Base-by-base conservation (phyloP, 2,113 vertebrate genomes). In the Zingel zingel region DNA sequence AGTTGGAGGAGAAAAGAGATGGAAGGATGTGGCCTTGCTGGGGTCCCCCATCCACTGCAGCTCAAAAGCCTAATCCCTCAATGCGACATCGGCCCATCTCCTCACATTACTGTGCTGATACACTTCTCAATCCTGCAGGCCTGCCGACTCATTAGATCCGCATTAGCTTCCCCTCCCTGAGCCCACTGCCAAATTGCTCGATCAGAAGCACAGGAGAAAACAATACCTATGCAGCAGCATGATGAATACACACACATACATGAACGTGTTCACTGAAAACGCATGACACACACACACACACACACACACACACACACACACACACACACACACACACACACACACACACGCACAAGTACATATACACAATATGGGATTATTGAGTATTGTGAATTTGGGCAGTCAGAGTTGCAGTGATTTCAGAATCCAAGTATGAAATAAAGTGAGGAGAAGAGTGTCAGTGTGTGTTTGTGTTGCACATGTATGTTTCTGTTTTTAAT, bases 81-180 rank as follows among this genome's bases (percentile, higher is more conserved):
- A 87, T 75, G 84, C 76, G 83, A 83, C 78, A 36, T 11, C 5
- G 79, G 68, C 84, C 85, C 83, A 89, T 93, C 89, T 92, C 86
- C 86, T 81, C 85, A 86, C 89, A 91, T 92, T 90, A 91, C 71
- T 53, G 66, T 15, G 30, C 66, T 53, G 73, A 88, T 91, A 90
- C 89, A 90, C 87, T 86, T 88, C 82, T 87, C 84, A 82, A 83
- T 87, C 82, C 85, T 74, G 86, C 87, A 57, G 90, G 83, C 62
- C 87, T 36, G 61, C 66, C 48, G 64, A 88, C 87, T 92, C 87
- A 92, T 93, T 92, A 94, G 91, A 91, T 90, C 88, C 82, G 83
- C 87, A 90, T 93, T 92, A 88, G 76, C 81, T 83, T 88, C 85
- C 82, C 70, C 72, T 87, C 86, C 81, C 58, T 73, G 83, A 85